Base-by-base conservation (phyloP, 2,113 vertebrate species). In the Shinisaurus crocodilurus region DNA sequence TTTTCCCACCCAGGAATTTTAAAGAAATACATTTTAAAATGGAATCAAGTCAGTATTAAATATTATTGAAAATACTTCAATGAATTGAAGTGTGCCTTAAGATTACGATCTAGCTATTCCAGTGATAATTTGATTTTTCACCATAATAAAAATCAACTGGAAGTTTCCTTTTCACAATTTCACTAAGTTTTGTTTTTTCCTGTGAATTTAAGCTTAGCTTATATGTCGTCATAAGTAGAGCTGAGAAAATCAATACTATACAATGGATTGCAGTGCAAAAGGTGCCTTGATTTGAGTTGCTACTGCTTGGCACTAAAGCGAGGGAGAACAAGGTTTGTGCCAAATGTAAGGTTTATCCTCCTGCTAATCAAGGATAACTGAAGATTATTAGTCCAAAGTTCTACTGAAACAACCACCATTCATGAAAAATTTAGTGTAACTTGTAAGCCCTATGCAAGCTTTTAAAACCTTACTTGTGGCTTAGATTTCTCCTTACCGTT, bases 401-500 rank as follows among this genome's bases (percentile, higher is more conserved):
- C 45, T 57, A 23, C 65, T 80, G 60, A 25, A 12, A 69, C 27
- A 8, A 74, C 45, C 37, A 70, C 10, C 34, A 54, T 67, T n/a
- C 18, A 81, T 67, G 2, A 54, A 88, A 54, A 70, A 70, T 8
- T n/a, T 10, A 45, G 34, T 45, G 0, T 70, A 50, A 50, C 57
- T n/a, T 10, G 27, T 67, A 65, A 86, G 57, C 40, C 13, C 54
- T 10, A 16, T 15, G 3, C 23, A 69, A 43, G 23, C 77, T 85
- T 90, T 40, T 54, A 90, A 85, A 65, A n/a, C 43, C 15, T 65
- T 48, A 77, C 12, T 63, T 60, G n/a, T 54, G 48, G 40, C 57
- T 85, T 54, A 48, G 70, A 5, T 88, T 92, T 87, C n/a, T 83
- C 2, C 96, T 97, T 92, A 97, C 97, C 97, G 85, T 81, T 95